Conservation (phyloP, 2,888 invertebrate species). For the Marronus borbonicus region DNA sequence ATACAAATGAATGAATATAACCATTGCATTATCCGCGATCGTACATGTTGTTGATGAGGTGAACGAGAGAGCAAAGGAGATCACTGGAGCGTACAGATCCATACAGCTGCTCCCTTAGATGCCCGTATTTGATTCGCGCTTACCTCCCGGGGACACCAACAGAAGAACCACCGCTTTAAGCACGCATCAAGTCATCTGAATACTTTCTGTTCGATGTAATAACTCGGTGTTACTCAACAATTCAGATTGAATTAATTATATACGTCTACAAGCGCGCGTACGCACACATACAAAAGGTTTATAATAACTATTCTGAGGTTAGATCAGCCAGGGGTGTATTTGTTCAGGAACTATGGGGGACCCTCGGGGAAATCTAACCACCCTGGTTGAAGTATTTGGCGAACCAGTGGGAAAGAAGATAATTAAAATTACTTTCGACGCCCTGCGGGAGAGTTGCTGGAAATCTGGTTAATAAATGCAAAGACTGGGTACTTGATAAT, state of each 20-base stretch:
- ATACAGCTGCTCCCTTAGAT: constrained; percentile 35
- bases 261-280: background rate
- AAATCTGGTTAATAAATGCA: background rate
- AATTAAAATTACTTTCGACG: constrained; percentile 32
- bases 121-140: constrained; percentile 35
- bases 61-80: constrained; percentile 7
- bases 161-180: constrained; percentile 32
- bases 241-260: constrained; percentile 47
- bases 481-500: background rate
- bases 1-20: background rate
- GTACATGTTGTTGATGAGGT: constrained; percentile 16
- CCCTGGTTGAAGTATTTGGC: background rate
- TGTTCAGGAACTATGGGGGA: constrained; percentile 19
- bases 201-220: constrained; percentile 38
- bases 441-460: background rate
- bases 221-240: constrained; percentile 47
- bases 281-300: background rate
- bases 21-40: background rate
- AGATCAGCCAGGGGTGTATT: constrained; percentile 24
- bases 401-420: constrained; percentile 38
- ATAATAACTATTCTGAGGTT: constrained; percentile 35
- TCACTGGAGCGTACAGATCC: constrained; percentile 26
- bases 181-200: constrained; percentile 41
- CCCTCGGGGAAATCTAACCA: constrained; percentile 32
- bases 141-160: constrained; percentile 27